phyloP scores from a whole-genome alignment of 2,888 invertebrate genomes.

The Phymatocera aterrima region DNA sequence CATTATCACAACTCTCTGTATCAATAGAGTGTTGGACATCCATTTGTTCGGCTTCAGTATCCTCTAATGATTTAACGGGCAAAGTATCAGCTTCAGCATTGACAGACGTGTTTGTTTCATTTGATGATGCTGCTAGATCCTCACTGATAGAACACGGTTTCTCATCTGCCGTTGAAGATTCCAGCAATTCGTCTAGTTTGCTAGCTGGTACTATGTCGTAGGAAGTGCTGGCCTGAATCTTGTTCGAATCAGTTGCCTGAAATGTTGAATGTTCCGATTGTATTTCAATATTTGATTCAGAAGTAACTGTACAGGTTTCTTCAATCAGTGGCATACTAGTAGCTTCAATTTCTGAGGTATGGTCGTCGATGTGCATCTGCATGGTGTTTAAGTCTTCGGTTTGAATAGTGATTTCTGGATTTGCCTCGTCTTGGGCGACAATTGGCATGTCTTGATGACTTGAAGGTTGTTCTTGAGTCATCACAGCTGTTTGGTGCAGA shows the following conservation, averaged over 20 bases:
- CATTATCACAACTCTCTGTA: slow-evolving; percentile 52
- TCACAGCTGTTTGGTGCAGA: slow-evolving; percentile 46
- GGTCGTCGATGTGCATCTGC: slow-evolving; percentile 49
- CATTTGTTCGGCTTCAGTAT: slow-evolving; percentile 52
- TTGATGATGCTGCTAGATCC: slow-evolving; percentile 54
- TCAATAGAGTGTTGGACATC: slow-evolving; percentile 57
- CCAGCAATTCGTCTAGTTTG: slow-evolving; percentile 35
- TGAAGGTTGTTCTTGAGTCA: slow-evolving; percentile 7
- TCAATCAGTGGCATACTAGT: slow-evolving; percentile 55
- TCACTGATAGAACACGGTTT: slow-evolving; percentile 34
- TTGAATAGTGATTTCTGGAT: slow-evolving; percentile 28
- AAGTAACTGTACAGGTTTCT: slow-evolving; percentile 55
- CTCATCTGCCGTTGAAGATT: slow-evolving; percentile 35
- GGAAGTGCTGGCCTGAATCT: slow-evolving; percentile 47
- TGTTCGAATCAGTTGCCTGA: slow-evolving; percentile 57
- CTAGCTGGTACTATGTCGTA: slow-evolving; percentile 48
- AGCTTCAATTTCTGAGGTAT: slow-evolving; percentile 48
- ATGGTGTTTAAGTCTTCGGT: not conserved
- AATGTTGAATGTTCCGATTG: slow-evolving; percentile 54
- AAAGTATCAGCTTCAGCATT: slow-evolving; percentile 43
- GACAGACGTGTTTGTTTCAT: slow-evolving; percentile 47
- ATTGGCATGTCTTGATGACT: slow-evolving; percentile 25
- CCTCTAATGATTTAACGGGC: slow-evolving; percentile 48
- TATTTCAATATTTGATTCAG: slow-evolving; percentile 57
- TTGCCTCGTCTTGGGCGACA: slow-evolving; percentile 19